A percentile compares a stretch with the other conserved stretches of the same genome.
Conservation (phyloP, 2,888 invertebrate genomes). For the Autographa pulchrina region DNA sequence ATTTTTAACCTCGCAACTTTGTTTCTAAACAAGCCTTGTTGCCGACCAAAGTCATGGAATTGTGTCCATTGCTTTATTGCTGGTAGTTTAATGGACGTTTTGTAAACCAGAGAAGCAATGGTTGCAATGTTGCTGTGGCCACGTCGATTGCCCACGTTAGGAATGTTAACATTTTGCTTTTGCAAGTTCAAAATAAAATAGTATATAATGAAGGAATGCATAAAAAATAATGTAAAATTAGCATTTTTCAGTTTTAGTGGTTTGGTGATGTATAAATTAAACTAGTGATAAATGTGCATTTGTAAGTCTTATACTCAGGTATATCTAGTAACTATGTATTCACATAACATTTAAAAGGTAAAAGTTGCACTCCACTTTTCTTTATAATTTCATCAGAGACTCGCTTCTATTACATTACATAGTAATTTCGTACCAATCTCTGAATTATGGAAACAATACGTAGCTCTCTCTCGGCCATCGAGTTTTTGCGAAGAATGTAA, state of each 20-base stretch:
- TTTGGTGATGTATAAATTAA: not conserved
- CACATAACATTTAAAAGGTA: slow-evolving; percentile 8
- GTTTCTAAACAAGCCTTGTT: slow-evolving; percentile 34
- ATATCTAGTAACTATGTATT: not conserved
- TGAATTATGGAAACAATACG: slow-evolving; percentile 56
- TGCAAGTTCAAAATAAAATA: not conserved
- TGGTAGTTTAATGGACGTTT: slow-evolving; percentile 1
- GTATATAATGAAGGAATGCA: not conserved
- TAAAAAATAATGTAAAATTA: not conserved
- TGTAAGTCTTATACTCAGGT: not conserved
- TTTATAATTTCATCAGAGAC: slow-evolving; percentile 38
- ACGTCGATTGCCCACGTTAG: not conserved
- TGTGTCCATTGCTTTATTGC: slow-evolving; percentile 13
- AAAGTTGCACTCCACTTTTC: slow-evolving; percentile 22
- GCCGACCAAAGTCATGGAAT: slow-evolving; percentile 20
- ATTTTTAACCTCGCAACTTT: slow-evolving; percentile 41
- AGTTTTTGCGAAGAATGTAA: slow-evolving; percentile 62
- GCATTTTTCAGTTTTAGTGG: not conserved
- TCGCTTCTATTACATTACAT: slow-evolving; percentile 32
- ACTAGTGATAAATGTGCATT: not conserved
- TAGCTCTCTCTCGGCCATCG: slow-evolving; percentile 51
- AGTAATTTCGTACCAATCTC: slow-evolving; percentile 41
- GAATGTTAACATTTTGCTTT: not conserved
- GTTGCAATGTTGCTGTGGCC: not conserved
- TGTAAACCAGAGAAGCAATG: not conserved